Evolutionary conservation across 2,113 vertebrate species (phyloP), one percentile per base, ranked within the genome.

Genomic region (Herpetotheres cachinnans): DNA sequence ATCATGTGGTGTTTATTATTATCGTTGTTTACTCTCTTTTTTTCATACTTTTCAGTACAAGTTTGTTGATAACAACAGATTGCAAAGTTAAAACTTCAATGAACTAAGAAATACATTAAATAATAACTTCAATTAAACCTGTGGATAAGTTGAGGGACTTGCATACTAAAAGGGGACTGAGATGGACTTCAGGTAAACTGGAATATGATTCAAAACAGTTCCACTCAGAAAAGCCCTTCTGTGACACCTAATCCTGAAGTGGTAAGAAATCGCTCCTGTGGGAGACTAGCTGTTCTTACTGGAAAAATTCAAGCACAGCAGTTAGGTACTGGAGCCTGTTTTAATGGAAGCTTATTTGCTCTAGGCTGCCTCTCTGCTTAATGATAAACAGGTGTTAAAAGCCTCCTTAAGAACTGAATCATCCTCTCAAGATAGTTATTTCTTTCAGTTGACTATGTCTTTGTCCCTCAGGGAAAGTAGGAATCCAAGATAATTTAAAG

Each of bases 371-470:
- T 73, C 61, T 91, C 69, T 93, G n/a, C 44, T 85, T 85, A 66
- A 74, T 78, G 77, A 73, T 91, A 85, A 93, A 56, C 82, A 95
- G 79, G 66, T 92, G 82, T 86, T 92, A 80, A 96, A 95, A 96
- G 40, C 71, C 29, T 82, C 40, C 70, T 93, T 80, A 72, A 63
- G 71, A 92, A 65, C 36, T 65, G 52, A 94, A 56, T 90, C 66
- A 69, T 32, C 20, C 56, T 82, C 74, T 85, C 49, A 72, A 69
- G 74, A 47, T 47, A 67, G 30, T 17, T n/a, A 0, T 92, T 82
- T 79, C 71, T 91, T 91, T 71, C 86, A 46, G 63, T 80, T 83
- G 76, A 49, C 71, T 94, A 10, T 76, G 59, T 85, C 56, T 71
- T 63, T 76, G 69, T 90, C 66, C 54, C 71, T 52, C 49, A 34